Conservation (phyloP, 2,113 vertebrate species). For the Carettochelys insculpta region DNA sequence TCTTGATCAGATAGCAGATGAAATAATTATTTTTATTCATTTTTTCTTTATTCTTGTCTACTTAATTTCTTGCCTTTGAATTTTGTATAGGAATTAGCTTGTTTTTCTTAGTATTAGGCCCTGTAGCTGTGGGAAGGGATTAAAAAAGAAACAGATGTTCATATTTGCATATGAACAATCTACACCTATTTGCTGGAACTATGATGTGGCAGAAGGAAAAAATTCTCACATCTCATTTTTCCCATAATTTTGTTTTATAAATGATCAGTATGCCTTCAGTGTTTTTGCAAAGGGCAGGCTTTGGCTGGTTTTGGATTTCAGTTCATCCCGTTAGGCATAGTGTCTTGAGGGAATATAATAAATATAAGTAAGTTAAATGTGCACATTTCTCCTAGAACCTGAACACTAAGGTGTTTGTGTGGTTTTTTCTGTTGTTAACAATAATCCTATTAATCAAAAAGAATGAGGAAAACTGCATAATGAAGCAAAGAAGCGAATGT, state of each 20-base stretch:
- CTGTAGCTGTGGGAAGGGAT: not conserved
- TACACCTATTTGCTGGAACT: not conserved
- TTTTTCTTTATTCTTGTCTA: not conserved
- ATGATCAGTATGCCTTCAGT: not conserved
- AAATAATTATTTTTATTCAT: not conserved
- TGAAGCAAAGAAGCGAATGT: not conserved
- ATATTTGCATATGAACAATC: not conserved
- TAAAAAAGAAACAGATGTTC: not conserved
- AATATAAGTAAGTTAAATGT: not conserved
- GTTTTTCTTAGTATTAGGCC: not conserved
- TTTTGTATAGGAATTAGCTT: not conserved
- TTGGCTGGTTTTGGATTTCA: not conserved
- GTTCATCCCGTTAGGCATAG: not conserved
- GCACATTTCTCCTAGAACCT: not conserved
- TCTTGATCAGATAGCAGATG: not conserved
- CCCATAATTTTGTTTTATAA: not conserved
- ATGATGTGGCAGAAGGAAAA: not conserved
- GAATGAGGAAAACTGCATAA: constrained; percentile 8
- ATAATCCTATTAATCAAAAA: constrained; percentile 8
- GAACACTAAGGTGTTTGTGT: not conserved
- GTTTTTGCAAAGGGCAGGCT: not conserved
- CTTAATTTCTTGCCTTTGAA: not conserved
- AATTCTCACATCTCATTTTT: not conserved
- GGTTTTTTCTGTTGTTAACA: not conserved
- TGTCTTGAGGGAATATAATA: not conserved